Evolutionary conservation across 2,113 vertebrate genomes (phyloP).

Genomic region (Bambusicola thoracicus): DNA sequence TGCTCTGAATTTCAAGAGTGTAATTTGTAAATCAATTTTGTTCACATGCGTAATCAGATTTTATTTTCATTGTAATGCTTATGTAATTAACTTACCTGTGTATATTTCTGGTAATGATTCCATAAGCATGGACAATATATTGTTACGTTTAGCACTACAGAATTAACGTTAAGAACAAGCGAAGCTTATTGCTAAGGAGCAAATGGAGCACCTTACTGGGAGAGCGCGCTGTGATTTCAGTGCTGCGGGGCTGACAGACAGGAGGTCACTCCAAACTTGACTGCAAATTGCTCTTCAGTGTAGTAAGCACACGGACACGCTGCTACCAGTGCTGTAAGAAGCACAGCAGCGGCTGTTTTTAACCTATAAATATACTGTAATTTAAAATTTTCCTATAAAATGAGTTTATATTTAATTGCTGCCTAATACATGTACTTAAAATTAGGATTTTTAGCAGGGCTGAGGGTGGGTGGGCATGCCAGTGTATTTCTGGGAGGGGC

Average conservation of each 20-base stretch:
- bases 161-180: conserved; percentile 10
- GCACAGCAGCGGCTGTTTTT: conserved; percentile 66
- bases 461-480: not conserved
- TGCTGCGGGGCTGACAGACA: not conserved
- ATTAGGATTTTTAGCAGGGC: conserved; percentile 51
- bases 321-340: conserved; percentile 61
- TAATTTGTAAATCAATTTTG: conserved; percentile 58
- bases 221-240: not conserved
- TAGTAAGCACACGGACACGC: conserved; percentile 65
- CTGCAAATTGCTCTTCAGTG: conserved; percentile 64
- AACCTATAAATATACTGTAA: conserved; percentile 73
- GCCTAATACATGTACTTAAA: conserved; percentile 69
- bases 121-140: conserved; percentile 38
- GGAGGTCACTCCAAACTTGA: conserved; percentile 38
- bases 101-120: conserved; percentile 42
- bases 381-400: conserved; percentile 75
- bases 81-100: conserved; percentile 46
- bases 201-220: conserved; percentile 69
- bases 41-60: conserved; percentile 50
- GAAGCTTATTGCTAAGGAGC: conserved; percentile 13
- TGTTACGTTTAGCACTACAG: conserved; percentile 40
- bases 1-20: conserved; percentile 73
- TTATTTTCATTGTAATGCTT: conserved; percentile 67
- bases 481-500: not conserved
- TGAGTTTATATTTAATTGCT: conserved; percentile 74